Base-by-base conservation (phyloP, 2,797 vertebrate genomes). In the Sebastes itinus region DNA sequence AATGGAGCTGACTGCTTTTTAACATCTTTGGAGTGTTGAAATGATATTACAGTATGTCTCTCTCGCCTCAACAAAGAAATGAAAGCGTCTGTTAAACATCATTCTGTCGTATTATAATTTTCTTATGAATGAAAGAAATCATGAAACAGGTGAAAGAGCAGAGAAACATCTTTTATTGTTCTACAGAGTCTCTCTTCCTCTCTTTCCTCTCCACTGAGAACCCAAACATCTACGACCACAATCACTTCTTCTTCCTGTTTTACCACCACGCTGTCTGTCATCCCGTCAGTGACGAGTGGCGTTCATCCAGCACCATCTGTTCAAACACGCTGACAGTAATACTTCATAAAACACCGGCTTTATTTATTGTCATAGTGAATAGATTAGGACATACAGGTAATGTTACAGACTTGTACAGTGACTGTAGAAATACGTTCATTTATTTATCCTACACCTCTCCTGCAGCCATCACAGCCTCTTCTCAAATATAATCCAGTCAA, bases 281-380 rank as follows among this genome's bases (percentile, higher is more conserved):
- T 58, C 72, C 71, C 55, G 25, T 35, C 32, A 59, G 20, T 55
- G 79, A 66, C 56, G 22, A n/a, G 74, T 42, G 73, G 84, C 28
- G 23, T 76, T 72, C 73, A 0, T 68, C 77, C 86, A 84, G 69
- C 86, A 7, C 76, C 89, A 85, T 82, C 88, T 90, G 83, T 83
- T 70, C 65, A 79, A 77, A 86, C 83, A 86, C 4, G 27, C 72
- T 58, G 52, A 73, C 66, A 67, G 70, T 77, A 67, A 80, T 78
- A 80, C 72, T 65, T 81, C 25, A 60, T 80, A 52, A 82, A 87
- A 70, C 63, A 54, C 22, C 2, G 2, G 11, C 32, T 61, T 42
- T 75, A 46, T 90, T 91, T 88, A 60, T 86, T 92, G 72, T 81
- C 42, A 69, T 11, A 80, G 66, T 70, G 28, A 80, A 75, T 8